phyloP scores from a whole-genome alignment of 92 coral and sea anemone genomes.

The Paramuricea clavata region DNA sequence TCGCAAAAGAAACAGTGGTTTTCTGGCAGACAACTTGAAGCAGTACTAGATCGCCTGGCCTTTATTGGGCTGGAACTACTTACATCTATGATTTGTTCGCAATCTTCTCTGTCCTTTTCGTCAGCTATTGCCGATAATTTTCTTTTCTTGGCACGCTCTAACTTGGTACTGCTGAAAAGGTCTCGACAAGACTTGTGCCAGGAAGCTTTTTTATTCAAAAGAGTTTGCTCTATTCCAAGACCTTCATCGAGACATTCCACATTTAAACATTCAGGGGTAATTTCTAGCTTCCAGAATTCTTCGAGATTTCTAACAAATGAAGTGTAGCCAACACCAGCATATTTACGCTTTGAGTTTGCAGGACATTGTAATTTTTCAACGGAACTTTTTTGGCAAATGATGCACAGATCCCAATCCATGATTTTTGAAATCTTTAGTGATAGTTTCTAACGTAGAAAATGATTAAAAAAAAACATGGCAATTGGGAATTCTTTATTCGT shows the following conservation, averaged over 20 bases:
- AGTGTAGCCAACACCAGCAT: constrained; percentile 4
- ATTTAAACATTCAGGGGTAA: constrained; percentile 4
- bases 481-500: constrained; percentile 1
- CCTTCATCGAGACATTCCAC: constrained; percentile 35
- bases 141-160: constrained; percentile 54
- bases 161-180: constrained; percentile 49
- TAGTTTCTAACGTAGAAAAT: not conserved
- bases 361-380: constrained; percentile 50
- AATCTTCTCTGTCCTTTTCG: constrained; percentile 42
- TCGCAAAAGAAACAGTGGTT: constrained; percentile 44
- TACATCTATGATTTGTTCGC: constrained; percentile 28
- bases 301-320: not conserved
- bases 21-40: too few relatives aligned
- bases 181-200: constrained; percentile 65
- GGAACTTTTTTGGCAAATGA: constrained; percentile 48
- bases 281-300: constrained; percentile 29
- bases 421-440: constrained; percentile 26
- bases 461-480: constrained; percentile 7
- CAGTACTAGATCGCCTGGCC: too few relatives aligned
- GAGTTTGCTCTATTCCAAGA: constrained; percentile 12
- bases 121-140: constrained; percentile 49
- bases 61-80: constrained; percentile 35
- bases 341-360: constrained; percentile 32
- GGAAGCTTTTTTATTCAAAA: constrained; percentile 26
- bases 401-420: constrained; percentile 57